Percentiles rank a stretch among this genome's conserved stretches.
Conservation (phyloP, 2,888 invertebrate genomes). For the Tetragonisca angustula region DNA sequence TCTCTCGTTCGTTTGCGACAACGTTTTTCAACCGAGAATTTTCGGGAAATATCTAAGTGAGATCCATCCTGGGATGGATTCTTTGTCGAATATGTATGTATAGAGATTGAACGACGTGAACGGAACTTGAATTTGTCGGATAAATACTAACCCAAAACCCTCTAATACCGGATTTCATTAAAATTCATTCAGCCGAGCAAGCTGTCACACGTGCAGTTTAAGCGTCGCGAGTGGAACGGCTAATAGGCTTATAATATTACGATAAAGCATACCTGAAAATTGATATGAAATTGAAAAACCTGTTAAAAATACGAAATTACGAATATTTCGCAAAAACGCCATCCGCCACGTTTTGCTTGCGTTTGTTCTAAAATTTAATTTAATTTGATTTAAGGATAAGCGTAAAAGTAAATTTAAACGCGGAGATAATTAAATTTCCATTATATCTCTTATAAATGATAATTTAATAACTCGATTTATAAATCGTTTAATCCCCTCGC, state of each 20-base stretch:
- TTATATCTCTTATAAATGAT: not conserved
- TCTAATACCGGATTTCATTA: slow-evolving; percentile 71
- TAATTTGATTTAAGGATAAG: not conserved
- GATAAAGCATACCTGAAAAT: slow-evolving; percentile 45
- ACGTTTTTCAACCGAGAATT: not conserved
- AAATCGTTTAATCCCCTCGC: not conserved
- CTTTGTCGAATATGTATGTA: slow-evolving; percentile 47
- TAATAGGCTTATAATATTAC: slow-evolving; percentile 64
- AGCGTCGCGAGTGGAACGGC: slow-evolving; percentile 38
- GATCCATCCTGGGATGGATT: slow-evolving; percentile 29
- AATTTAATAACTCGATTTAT: not conserved
- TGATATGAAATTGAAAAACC: slow-evolving; percentile 22
- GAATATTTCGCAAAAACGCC: no score
- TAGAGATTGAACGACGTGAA: slow-evolving; percentile 68
- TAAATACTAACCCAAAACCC: slow-evolving; percentile 61
- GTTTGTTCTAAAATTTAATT: not conserved
- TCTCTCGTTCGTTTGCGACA: no score
- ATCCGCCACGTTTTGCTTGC: no score
- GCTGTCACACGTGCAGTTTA: slow-evolving; percentile 61
- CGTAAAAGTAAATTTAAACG: not conserved
- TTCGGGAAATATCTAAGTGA: not conserved
- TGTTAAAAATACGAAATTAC: slow-evolving; percentile 18
- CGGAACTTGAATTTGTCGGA: slow-evolving; percentile 65
- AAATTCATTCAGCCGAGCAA: slow-evolving; percentile 69
- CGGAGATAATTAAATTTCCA: slow-evolving; percentile 1